Base-by-base conservation (phyloP, 2,113 vertebrate species). In the Dasyurus viverrinus region DNA sequence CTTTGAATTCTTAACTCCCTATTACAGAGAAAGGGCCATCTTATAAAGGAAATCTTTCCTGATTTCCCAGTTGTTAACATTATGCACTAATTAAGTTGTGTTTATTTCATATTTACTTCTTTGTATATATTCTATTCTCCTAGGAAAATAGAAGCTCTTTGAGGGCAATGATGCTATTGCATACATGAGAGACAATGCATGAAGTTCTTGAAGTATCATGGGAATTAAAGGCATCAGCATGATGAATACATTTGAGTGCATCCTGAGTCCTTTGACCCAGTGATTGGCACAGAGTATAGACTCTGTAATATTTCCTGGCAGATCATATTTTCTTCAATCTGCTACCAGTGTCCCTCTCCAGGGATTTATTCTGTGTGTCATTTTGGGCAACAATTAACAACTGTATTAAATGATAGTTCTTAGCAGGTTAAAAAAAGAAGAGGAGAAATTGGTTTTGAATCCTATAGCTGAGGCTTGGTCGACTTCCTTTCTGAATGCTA, bases 401-500 rank as follows among this genome's bases (percentile, higher is more conserved):
- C 97, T 54, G 50, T 91, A 93, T 95, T 97, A 97, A 97, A 25
- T 68, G 92, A 96, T 42, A n/a, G 11, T 52, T 89, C 95, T 97
- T 96, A 97, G 92, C 93, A 94, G 53, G 60, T 76, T 96, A 97
- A 47, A 95, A 90, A 91, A 97, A 90, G 92, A 97, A 92, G 91
- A 92, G 96, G 53, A 48, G 53, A 3, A 92, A 95, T 93, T 3
- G 14, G 12, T 93, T 92, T 52, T 68, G 12, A 95, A 94, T 84
- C 93, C 48, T 91, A 96, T 50, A 24, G 89, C 16, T 93, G 46
- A 91, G 90, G 91, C 48, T 76, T 92, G 89, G 93, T 89, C 12
- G 7, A 92, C 94, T 97, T 95, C 94, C 92, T 84, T 96, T 96
- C 54, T 60, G 93, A 96, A 96, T 22, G 57, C 95, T 22, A 46